Evolutionary conservation across 1,140 invertebrate species (phyloP), one percentile per base, ranked within the genome.

Genomic region (Danaus melanippus): DNA sequence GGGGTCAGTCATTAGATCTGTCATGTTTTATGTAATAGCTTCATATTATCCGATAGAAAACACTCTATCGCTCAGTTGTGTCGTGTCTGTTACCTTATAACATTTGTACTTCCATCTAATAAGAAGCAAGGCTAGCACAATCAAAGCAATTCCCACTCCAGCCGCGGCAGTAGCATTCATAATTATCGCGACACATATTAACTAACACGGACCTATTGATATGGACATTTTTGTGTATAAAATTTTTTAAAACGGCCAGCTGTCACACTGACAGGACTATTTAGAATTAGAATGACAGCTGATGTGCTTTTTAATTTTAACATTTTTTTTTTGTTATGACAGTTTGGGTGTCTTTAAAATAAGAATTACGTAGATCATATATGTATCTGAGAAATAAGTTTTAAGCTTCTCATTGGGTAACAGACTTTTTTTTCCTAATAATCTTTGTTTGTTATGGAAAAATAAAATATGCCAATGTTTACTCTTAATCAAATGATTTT

Each of bases 91-190:
- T 42, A 67, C 65, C 66, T 72, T 72, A 10, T 8, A 9, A 8
- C 15, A 53, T 42, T 60, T 76, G 70, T 69, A 72, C 56, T 62
- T 76, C 73, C 78, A 78, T 51, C 67, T 71, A 56, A 73, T 32
- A 32, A 32, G 21, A 0, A 68, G 41, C 10, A 84, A 42, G 8
- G 76, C 46, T 10, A 79, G 12, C 1, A 69, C 12, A 40, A 84
- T 47, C 6, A 79, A 48, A 5, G 57, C 62, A n/a, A 78, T 58
- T 40, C 71, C 76, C 12, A 74, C 45, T 39, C 58, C 68, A 41
- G 69, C 74, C 44, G 67, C 67, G 12, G 63, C 48, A 10, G 60
- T 56, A 12, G 68, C 48, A 48, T 76, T 67, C 76, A 83, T 76
- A 32, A 58, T 65, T 46, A 12, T 11, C 21, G 12, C 21, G 12